Conservation (phyloP, 2,888 invertebrate genomes). For the Orthosia cruda region DNA sequence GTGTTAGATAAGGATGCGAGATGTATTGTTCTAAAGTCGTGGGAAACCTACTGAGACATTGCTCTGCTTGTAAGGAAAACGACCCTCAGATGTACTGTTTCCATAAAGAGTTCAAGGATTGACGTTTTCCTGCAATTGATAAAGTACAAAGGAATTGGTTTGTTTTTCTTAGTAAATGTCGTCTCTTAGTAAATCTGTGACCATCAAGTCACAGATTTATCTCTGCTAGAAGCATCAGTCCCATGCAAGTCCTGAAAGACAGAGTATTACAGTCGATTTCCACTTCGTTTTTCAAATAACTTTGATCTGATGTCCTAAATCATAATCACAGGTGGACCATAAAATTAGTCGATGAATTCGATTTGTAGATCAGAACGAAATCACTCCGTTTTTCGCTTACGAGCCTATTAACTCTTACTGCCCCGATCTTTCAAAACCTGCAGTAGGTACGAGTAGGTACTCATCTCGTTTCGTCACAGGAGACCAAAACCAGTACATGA, state of each 20-base stretch:
- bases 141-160: constrained; percentile 25
- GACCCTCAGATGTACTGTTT: constrained; percentile 37
- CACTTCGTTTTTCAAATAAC: background rate
- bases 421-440: too few relatives aligned
- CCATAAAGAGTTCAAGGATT: constrained; percentile 37
- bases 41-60: constrained; percentile 84
- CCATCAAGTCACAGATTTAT: background rate
- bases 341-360: background rate
- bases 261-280: background rate
- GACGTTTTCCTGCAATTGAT: constrained; percentile 45
- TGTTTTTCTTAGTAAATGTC: constrained; percentile 21
- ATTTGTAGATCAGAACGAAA: too few relatives aligned
- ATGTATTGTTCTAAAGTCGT: constrained; percentile 79
- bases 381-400: too few relatives aligned
- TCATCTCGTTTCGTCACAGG: too few relatives aligned
- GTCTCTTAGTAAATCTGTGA: too few relatives aligned
- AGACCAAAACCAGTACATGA: too few relatives aligned
- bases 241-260: background rate
- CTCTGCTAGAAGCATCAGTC: background rate
- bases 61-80: constrained; percentile 70
- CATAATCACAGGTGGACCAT: background rate
- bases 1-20: constrained; percentile 63
- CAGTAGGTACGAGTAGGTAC: too few relatives aligned
- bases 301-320: too few relatives aligned
- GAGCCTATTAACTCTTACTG: too few relatives aligned